Evolutionary conservation across 2,888 invertebrate genomes (phyloP), one percentile per base, ranked within the genome.

Genomic region (Plebejus argus): DNA sequence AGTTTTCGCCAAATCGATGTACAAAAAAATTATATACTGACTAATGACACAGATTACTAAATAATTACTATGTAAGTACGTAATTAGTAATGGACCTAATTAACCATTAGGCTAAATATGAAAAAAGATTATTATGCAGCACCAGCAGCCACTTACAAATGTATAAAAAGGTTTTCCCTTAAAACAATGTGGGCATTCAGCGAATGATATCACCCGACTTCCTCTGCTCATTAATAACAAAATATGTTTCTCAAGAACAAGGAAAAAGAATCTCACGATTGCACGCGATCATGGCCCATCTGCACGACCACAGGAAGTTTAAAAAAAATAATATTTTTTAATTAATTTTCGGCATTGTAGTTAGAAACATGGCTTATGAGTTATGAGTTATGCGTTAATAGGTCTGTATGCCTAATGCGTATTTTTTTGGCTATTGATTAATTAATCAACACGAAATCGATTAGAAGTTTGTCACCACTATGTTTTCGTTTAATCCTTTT

Each of bases 161-260:
- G 8, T 20, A 61, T 61, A 61, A 23, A 61, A 61, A 61, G 12
- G 12, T 10, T 23, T 12, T 61, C 61, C 61, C 61, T 58, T 20
- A 58, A 58, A 23, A 71, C n/a, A 71, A 71, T 39, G n/a, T n/a
- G n/a, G n/a, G 5, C 72, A 23, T n/a, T 45, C 20, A 45, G 12
- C 12, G 18, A 23, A 72, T 72, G 72, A 72, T 72, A 45, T 49
- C 72, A 72, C 23, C 70, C 12, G 28, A 20, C 72, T 45, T 72
- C 72, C 45, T 72, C n/a, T 39, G 49, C 72, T 72, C 45, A 72
- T 72, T 20, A 72, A 10, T 72, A 72, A 72, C 72, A 35, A 23
- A n/a, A n/a, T n/a, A 72, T 72, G 72, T 72, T 71, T 71, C 71
- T 45, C 23, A 72, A 72, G 72, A 72, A 72, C 45, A 72, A 72